phyloP scores from a whole-genome alignment of 35 echinoderm and acorn worm genomes.

The Holothuria glaberrima region DNA sequence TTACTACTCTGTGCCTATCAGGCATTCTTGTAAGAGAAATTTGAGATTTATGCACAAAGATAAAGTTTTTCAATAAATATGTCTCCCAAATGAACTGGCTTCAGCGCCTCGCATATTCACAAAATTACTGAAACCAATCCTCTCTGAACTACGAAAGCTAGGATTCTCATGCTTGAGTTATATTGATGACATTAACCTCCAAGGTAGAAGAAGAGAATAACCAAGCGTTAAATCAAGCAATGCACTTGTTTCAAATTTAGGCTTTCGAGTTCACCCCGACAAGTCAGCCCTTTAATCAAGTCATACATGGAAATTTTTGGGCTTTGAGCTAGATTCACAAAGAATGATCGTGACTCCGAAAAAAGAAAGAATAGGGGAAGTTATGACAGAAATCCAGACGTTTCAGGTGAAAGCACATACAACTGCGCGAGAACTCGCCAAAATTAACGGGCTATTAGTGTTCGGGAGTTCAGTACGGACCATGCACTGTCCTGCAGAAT shows the following conservation, averaged over 20 bases:
- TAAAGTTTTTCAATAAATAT: slow-evolving; percentile 36
- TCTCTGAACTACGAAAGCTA: too few species aligned
- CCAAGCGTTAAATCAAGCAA: not conserved
- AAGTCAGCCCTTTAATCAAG: slow-evolving; percentile 41
- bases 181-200: slow-evolving; percentile 39
- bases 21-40: not conserved
- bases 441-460: slow-evolving; percentile 21
- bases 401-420: not conserved
- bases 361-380: slow-evolving; percentile 1
- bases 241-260: slow-evolving; percentile 23
- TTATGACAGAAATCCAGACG: not conserved
- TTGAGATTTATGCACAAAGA: slow-evolving; percentile 23
- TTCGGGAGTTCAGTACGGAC: slow-evolving; percentile 32
- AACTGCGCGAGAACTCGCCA: not conserved
- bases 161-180: too few species aligned
- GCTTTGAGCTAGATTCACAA: slow-evolving; percentile 39
- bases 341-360: slow-evolving; percentile 24
- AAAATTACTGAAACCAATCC: too few species aligned
- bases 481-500: slow-evolving; percentile 25
- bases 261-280: slow-evolving; percentile 39
- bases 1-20: slow-evolving; percentile 36
- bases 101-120: slow-evolving; percentile 41
- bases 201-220: slow-evolving; percentile 35
- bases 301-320: not conserved
- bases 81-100: slow-evolving; percentile 57